Percentiles rank a stretch among this genome's conserved stretches.
These are phyloP conservation scores for Amphiprion clarkii DNA, from an alignment of 2,797 vertebrate genomes.

Conservation along the genomic window DNA sequence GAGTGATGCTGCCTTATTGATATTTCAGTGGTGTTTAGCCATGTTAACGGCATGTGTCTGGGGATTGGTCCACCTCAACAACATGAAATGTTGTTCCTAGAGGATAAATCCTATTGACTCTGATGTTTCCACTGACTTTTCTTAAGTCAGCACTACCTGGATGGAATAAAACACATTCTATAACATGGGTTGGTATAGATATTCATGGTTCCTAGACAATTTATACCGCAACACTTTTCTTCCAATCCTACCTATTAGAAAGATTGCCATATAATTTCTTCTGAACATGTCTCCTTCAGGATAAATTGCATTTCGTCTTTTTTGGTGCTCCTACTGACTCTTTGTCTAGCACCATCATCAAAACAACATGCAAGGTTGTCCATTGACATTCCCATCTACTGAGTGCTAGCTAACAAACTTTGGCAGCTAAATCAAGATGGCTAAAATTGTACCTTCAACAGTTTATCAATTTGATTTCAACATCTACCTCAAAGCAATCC, in stretches of 20 bases:
- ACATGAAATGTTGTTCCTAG: not conserved
- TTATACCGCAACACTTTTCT: not conserved
- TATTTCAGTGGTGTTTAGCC: not conserved
- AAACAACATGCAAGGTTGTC: not conserved
- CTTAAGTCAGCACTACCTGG: not conserved
- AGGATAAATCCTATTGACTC: conserved; percentile 6
- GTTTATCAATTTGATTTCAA: no score
- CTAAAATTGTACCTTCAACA: not conserved
- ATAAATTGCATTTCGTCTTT: not conserved
- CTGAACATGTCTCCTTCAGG: not conserved
- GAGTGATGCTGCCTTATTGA: not conserved
- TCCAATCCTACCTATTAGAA: not conserved
- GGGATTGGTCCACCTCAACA: no score
- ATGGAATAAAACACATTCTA: not conserved
- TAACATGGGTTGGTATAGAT: not conserved
- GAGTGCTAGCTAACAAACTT: not conserved
- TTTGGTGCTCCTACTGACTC: not conserved
- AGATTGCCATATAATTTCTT: not conserved
- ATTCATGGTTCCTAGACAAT: not conserved
- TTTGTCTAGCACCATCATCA: not conserved
- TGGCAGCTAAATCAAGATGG: not conserved
- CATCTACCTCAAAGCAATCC: not conserved
- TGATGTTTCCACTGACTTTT: conserved; percentile 3
- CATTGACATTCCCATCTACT: not conserved
- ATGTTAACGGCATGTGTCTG: not conserved